Base-by-base conservation (phyloP, 2,113 vertebrate genomes). In the Platichthys stellatus region DNA sequence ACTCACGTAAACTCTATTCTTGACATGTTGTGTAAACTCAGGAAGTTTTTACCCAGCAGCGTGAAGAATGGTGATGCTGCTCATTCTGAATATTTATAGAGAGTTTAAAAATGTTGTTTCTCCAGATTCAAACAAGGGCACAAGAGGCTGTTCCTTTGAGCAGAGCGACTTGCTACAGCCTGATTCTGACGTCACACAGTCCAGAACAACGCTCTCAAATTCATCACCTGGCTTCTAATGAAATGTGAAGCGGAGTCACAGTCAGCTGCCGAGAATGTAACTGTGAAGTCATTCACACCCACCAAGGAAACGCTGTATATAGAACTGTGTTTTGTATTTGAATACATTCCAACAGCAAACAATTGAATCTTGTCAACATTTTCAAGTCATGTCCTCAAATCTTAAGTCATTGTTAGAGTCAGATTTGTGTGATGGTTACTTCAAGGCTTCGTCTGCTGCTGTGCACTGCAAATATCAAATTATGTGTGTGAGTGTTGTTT, bases 181-280 rank as follows among this genome's bases (percentile, higher is more conserved):
- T n/a, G 18, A 9, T 53, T 53, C 18, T 53, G 51, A 53, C 51
- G 51, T 23, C 53, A 2, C 23, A 23, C 11, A 53, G 75, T 74
- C 67, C 40, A 43, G 69, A 86, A 51, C 74, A 13, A 17, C 35
- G 7, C 70, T 61, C 59, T 74, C 23, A 90, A 59, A 86, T 91
- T 84, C 85, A 69, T 70, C 89, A 79, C 69, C 6, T 17, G 1
- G 65, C 61, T 15, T 73, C 88, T 91, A 91, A 93, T 93, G 87
- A 91, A 88, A 74, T 26, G 7, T 0, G 15, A 31, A 24, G 75
- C 20, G 12, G 71, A 81, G 61, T 88, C 67, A 69, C 87, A 81
- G 26, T 14, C 38, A 62, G 76, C 20, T 85, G 85, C 69, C 56
- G 81, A 31, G 45, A 63, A 26, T 24, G 24, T 28, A 11, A 20